phyloP scores from a whole-genome alignment of 2,113 vertebrate species.

The Heliornis fulica region DNA sequence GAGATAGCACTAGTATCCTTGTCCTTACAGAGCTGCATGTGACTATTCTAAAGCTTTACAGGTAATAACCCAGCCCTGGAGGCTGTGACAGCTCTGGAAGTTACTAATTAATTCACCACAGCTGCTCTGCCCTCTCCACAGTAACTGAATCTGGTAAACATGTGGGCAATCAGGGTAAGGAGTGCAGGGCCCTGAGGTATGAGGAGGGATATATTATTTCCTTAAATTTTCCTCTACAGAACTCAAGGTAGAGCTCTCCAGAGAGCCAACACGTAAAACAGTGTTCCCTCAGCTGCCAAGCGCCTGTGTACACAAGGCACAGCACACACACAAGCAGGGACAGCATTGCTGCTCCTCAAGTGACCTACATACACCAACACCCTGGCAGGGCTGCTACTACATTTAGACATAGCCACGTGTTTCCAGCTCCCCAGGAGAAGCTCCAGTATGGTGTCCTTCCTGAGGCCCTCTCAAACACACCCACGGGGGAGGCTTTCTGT shows the following conservation, averaged over 20 bases:
- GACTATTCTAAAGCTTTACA: background rate
- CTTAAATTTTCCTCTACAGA: background rate
- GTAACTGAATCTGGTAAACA: background rate
- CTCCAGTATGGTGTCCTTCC: background rate
- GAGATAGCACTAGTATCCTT: background rate
- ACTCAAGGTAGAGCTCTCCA: background rate
- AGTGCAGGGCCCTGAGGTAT: background rate
- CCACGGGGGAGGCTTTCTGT: background rate
- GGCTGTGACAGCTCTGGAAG: background rate
- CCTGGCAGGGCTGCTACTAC: background rate
- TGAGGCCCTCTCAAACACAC: background rate
- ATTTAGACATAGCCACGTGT: rapidly evolving
- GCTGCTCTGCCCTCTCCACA: background rate
- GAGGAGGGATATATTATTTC: background rate
- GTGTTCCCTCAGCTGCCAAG: background rate
- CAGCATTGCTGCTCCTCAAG: background rate
- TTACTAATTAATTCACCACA: constrained; percentile 12
- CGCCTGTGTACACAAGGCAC: background rate
- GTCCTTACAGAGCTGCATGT: background rate
- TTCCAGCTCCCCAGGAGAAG: background rate
- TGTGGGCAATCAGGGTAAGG: background rate
- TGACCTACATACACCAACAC: background rate
- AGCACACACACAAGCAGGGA: background rate
- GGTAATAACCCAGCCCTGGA: background rate
- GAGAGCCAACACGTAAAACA: background rate